Evolutionary conservation across 2,113 vertebrate species (phyloP).

Genomic region (Oreochromis tanganicae): DNA sequence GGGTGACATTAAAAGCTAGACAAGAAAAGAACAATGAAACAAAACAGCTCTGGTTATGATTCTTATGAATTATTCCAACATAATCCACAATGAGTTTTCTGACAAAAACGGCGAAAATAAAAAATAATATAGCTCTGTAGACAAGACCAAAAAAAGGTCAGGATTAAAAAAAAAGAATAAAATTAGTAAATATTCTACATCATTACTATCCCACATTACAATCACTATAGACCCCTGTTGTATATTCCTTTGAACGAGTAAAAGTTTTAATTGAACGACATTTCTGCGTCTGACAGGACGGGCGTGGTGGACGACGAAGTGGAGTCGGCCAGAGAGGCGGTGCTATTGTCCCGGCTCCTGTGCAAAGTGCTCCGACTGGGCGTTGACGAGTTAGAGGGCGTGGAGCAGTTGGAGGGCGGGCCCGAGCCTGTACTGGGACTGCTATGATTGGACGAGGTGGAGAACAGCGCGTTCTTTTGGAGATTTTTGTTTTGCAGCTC

Average conservation of each 20-base stretch:
- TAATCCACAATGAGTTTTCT: neutral
- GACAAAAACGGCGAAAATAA: constrained; percentile 25
- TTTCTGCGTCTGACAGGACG: constrained; percentile 57
- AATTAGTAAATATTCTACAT: constrained; percentile 49
- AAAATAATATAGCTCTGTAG: constrained; percentile 48
- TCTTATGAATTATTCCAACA: constrained; percentile 4
- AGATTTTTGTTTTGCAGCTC: constrained; percentile 70
- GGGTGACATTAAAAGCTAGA: neutral
- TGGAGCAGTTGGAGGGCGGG: constrained; percentile 72
- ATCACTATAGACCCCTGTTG: constrained; percentile 36
- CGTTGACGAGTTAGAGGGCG: constrained; percentile 56
- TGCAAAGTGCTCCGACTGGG: constrained; percentile 53
- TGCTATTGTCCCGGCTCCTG: constrained; percentile 62
- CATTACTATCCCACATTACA: constrained; percentile 36
- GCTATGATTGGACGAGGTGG: constrained; percentile 56
- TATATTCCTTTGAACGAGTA: constrained; percentile 27
- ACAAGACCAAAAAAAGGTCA: constrained; percentile 24
- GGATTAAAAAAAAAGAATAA: constrained; percentile 42
- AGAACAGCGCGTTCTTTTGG: constrained; percentile 44
- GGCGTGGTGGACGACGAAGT: constrained; percentile 60
- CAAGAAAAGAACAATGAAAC: neutral
- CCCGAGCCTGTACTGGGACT: constrained; percentile 55
- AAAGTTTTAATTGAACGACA: constrained; percentile 38
- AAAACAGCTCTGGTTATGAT: neutral
- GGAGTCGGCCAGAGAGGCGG: constrained; percentile 50